Evolutionary conservation across 1,140 invertebrate genomes (phyloP).

Genomic region (Semibalanus balanoides): DNA sequence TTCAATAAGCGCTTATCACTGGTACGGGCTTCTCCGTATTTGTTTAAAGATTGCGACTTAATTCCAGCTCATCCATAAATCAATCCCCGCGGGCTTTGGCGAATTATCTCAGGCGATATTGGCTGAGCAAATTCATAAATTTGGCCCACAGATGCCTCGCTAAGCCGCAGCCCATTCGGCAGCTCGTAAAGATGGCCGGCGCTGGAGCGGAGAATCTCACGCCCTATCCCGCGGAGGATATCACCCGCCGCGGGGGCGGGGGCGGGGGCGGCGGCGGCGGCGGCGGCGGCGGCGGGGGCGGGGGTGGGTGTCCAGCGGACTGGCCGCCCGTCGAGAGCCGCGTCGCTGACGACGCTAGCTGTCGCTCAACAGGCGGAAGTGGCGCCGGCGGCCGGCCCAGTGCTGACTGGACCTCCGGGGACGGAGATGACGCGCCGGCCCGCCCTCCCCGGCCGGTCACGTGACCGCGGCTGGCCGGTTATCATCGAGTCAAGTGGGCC

Average conservation of each 20-base stretch:
- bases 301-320: too few relatives aligned
- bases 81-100: neutral
- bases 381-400: too few relatives aligned
- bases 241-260: too few relatives aligned
- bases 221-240: too few relatives aligned
- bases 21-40: neutral
- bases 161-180: neutral
- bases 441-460: neutral
- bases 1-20: slow-evolving; percentile 1
- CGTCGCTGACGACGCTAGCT: neutral
- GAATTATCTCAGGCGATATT: neutral
- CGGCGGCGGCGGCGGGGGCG: too few relatives aligned
- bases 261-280: too few relatives aligned
- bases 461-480: neutral
- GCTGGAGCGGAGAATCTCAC: neutral
- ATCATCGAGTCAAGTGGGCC: too few relatives aligned
- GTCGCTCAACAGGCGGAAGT: neutral
- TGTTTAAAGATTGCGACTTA: neutral
- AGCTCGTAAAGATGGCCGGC: neutral
- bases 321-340: too few relatives aligned
- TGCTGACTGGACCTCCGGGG: neutral
- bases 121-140: neutral
- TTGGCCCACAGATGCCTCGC: neutral
- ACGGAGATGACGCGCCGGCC: too few relatives aligned
- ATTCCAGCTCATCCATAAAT: neutral